A percentile compares a stretch with the other conserved stretches of the same genome.
Evolutionary conservation across 1,140 invertebrate genomes (phyloP).

Genomic region (Polyergus mexicanus): DNA sequence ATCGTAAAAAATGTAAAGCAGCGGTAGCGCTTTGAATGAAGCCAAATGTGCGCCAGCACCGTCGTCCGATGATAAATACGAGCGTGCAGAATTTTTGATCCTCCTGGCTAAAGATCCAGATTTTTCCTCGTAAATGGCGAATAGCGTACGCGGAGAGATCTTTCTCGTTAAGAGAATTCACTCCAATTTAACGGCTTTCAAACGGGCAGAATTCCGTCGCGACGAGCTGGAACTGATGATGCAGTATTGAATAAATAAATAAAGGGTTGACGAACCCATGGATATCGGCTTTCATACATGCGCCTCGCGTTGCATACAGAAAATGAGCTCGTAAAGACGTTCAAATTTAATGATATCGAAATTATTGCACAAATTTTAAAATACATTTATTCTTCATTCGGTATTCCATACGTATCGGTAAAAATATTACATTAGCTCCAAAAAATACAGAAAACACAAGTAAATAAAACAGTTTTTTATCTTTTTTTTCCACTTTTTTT

Average conservation of each 20-base stretch:
- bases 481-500: no score
- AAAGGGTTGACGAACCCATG: not conserved
- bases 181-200: not conserved
- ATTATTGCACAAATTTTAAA: not conserved
- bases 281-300: no score
- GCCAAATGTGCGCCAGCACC: not conserved
- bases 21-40: constrained; percentile 47
- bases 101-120: not conserved
- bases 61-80: constrained; percentile 34
- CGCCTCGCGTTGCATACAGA: no score
- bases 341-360: not conserved
- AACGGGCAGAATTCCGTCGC: not conserved
- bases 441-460: no score
- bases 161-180: constrained; percentile 4
- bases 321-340: no score
- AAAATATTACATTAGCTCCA: no score
- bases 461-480: no score
- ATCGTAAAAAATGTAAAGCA: constrained; percentile 61
- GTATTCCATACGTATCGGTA: no score
- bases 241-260: not conserved
- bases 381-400: not conserved
- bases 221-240: not conserved
- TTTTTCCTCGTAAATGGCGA: constrained; percentile 10
- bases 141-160: not conserved
- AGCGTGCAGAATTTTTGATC: constrained; percentile 21